phyloP scores from a whole-genome alignment of 2,797 vertebrate genomes.

The Sebastes steindachneri region DNA sequence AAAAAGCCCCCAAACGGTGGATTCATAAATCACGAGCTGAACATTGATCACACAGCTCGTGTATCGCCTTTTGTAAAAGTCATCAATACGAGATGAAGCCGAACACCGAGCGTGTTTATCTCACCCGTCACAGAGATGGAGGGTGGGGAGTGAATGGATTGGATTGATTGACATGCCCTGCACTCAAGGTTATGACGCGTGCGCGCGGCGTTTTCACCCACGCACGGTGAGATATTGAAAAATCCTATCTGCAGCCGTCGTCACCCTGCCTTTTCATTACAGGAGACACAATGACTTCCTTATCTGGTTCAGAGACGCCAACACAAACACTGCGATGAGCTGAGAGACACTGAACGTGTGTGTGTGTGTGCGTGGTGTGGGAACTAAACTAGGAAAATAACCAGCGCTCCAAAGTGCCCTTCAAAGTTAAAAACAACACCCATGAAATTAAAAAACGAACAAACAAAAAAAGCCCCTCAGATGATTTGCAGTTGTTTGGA shows the following conservation, averaged over 20 bases:
- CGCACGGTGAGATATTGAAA: constrained; percentile 35
- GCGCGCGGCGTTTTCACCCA: background rate
- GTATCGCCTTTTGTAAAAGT: background rate
- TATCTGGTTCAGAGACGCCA: constrained; percentile 54
- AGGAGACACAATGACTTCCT: constrained; percentile 58
- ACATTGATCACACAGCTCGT: background rate
- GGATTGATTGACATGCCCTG: constrained; percentile 38
- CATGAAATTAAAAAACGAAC: constrained; percentile 30
- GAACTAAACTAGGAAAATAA: constrained; percentile 8
- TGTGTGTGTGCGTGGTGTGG: background rate
- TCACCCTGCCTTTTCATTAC: constrained; percentile 54
- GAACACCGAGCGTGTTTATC: background rate
- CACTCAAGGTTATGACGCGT: constrained; percentile 37
- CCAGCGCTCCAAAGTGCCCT: constrained; percentile 14
- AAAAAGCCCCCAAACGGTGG: background rate
- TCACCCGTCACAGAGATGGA: background rate
- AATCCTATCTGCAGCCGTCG: constrained; percentile 47
- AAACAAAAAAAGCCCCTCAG: background rate
- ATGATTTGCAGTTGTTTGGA: background rate
- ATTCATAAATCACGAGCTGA: constrained; percentile 5
- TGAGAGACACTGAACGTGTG: constrained; percentile 2
- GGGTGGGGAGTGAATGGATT: background rate
- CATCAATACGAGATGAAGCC: constrained; percentile 2
- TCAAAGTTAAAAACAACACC: constrained; percentile 43
- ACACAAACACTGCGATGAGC: constrained; percentile 33